Base-by-base conservation (phyloP, 2,113 vertebrate species). In the Rhinogobius similis region DNA sequence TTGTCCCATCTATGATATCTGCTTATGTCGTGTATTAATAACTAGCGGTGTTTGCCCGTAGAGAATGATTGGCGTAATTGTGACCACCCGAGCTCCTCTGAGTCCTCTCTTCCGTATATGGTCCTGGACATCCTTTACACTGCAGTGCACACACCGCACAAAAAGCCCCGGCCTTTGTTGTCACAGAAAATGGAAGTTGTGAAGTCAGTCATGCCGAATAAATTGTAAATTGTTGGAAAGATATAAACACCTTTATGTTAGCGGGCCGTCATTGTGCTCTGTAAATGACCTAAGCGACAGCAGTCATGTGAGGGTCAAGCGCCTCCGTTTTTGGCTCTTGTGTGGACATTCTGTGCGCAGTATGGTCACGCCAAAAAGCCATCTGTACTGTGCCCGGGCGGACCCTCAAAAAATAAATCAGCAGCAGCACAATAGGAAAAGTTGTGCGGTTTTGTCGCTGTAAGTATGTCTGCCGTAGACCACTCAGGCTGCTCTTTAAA, bases 211-310 rank as follows among this genome's bases (percentile, higher is more conserved):
- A 79, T 81, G 83, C 84, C 74, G 86, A 88, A 88, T 77, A 69
- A 76, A 88, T 84, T 77, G 81, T 84, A 86, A 88, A 90, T 86
- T 88, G 86, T 75, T 50, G 78, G 75, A 77, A 76, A 79, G 78
- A 80, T 86, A 76, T 79, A 78, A 83, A 83, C 77, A 83, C 77
- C 77, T 84, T 82, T 79, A 77, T 88, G 83, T 81, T 55, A 63
- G 46, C 68, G 27, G 87, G 50, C 73, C 26, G 79, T 77, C 81
- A 84, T 87, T 89, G 82, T 90, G 84, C 77, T 82, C 73, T 69
- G 78, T 80, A 85, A 88, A 83, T 80, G 82, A 83, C 72, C 87
- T 69, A 50, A 56, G 70, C 78, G 82, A 84, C 75, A 41, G 24
- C 59, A 67, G 83, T 76, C 50, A 55, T 82, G 68, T 81, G 70